Percentiles rank a stretch among this genome's conserved stretches.
Evolutionary conservation across 2,113 vertebrate genomes (phyloP).

Genomic region (Manacus vitellinus): DNA sequence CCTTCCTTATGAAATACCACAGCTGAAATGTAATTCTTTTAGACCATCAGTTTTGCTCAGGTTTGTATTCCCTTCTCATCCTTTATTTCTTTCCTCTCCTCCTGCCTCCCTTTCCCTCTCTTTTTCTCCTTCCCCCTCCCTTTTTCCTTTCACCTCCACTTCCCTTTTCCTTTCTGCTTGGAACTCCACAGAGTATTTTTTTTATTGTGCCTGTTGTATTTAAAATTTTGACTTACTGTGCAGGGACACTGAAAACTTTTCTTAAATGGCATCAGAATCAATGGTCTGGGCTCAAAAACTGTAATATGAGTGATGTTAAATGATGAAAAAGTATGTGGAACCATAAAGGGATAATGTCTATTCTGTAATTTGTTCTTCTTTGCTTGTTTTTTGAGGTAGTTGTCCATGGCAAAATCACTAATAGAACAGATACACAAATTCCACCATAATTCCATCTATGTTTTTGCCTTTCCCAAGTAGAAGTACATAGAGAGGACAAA

Average conservation of each 20-base stretch:
- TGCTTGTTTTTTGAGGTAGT: neutral
- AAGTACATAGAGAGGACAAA: fast-evolving
- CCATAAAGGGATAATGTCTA: neutral
- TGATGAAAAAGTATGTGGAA: neutral
- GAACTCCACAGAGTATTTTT: neutral
- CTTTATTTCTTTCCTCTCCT: neutral
- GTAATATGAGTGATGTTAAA: neutral
- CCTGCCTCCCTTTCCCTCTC: neutral
- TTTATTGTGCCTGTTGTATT: neutral
- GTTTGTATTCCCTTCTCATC: neutral
- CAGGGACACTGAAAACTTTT: neutral
- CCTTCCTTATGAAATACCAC: neutral
- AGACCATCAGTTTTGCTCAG: neutral
- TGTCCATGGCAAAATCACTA: neutral
- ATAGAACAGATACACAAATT: neutral
- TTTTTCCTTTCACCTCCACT: neutral
- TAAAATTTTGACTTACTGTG: neutral
- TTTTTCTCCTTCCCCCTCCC: fast-evolving
- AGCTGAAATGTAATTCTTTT: neutral
- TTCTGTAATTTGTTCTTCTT: neutral
- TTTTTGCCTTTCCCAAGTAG: fast-evolving
- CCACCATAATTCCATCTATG: neutral
- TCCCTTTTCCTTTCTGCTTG: fast-evolving
- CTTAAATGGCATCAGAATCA: neutral
- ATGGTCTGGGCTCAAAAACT: neutral